Evolutionary conservation across 2,888 invertebrate species (phyloP).

Genomic region (Odontocerum albicorne): DNA sequence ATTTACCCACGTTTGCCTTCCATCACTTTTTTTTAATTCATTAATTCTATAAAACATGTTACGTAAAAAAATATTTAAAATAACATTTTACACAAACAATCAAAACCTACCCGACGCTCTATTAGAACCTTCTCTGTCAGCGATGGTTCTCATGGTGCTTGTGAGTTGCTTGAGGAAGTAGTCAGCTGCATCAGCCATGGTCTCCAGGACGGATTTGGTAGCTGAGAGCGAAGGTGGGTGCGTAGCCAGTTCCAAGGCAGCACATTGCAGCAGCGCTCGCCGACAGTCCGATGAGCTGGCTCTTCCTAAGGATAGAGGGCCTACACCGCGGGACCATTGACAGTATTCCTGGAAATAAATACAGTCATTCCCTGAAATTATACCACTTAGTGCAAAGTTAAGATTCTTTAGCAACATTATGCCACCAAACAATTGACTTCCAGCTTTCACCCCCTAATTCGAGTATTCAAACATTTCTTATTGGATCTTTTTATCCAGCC

Average conservation of each 20-base stretch:
- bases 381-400: no score
- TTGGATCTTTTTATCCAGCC: no score
- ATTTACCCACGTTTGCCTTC: no score
- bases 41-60: no score
- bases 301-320: conserved; percentile 42
- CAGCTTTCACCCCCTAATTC: no score
- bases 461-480: no score
- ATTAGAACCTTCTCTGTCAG: conserved; percentile 51
- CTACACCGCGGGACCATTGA: conserved; percentile 51
- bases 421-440: no score
- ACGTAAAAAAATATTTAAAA: background rate
- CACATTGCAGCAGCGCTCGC: conserved; percentile 50
- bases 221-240: conserved; percentile 50
- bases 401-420: no score
- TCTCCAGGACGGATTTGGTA: conserved; percentile 48
- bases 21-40: no score
- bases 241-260: conserved; percentile 49
- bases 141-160: conserved; percentile 48
- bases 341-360: conserved; percentile 42
- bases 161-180: conserved; percentile 52
- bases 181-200: conserved; percentile 50
- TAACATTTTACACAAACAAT: background rate
- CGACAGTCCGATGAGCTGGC: conserved; percentile 55
- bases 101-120: conserved; percentile 42
- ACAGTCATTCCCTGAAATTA: no score